Evolutionary conservation across 2,113 vertebrate species (phyloP).

Genomic region (Eupsittula cactorum): DNA sequence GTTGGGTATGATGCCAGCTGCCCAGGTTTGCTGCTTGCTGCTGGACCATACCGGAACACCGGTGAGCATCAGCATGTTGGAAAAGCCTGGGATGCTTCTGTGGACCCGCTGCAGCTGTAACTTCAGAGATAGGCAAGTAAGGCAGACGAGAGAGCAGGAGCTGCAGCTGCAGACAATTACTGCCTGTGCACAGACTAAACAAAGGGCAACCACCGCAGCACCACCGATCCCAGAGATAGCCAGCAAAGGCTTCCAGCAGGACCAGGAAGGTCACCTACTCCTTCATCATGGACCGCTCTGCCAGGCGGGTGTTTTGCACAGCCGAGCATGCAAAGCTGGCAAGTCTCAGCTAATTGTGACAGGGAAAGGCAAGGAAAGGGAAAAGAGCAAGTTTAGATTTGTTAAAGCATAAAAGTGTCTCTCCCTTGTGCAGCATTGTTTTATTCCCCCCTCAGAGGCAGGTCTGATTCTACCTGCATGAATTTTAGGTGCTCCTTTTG

Average conservation of each 20-base stretch:
- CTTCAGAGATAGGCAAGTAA: neutral
- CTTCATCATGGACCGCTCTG: neutral
- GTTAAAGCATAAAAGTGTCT: neutral
- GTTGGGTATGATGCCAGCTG: accelerated
- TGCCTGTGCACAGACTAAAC: slow-evolving; percentile 61
- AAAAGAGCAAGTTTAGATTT: slow-evolving; percentile 10
- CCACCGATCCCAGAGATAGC: neutral
- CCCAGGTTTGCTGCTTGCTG: neutral
- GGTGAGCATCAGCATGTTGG: accelerated
- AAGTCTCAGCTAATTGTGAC: slow-evolving; percentile 27
- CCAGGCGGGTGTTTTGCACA: neutral
- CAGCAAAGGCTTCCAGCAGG: neutral
- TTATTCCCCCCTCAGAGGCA: slow-evolving; percentile 13
- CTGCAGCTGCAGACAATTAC: slow-evolving; percentile 58
- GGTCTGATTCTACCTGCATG: neutral
- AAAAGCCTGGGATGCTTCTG: neutral
- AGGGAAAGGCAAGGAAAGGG: neutral
- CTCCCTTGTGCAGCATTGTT: neutral
- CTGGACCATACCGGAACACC: accelerated
- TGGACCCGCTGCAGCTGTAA: accelerated
- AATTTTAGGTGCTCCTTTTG: slow-evolving; percentile 1
- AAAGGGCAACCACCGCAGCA: slow-evolving; percentile 4
- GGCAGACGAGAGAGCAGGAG: neutral
- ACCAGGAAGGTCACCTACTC: neutral
- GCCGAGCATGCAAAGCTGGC: accelerated